Evolutionary conservation across 2,797 vertebrate species (phyloP).

Genomic region (Nannoperca obscura): DNA sequence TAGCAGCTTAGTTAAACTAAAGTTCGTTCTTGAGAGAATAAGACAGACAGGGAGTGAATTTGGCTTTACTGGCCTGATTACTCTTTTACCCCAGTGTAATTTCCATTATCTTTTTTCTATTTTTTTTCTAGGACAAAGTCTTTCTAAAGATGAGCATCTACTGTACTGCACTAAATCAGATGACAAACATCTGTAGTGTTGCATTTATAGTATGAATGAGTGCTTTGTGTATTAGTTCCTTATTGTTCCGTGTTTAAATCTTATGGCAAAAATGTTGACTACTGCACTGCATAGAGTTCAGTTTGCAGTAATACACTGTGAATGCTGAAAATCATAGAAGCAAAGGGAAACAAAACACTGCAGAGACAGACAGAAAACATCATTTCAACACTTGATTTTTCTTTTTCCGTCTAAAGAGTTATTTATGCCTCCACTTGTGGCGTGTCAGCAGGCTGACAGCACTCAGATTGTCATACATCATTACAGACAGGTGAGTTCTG

Average conservation of each 20-base stretch:
- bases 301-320: background rate
- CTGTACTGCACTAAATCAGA: slow-evolving; percentile 2
- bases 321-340: background rate
- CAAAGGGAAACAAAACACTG: background rate
- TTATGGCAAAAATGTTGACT: background rate
- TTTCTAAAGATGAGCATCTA: slow-evolving; percentile 32
- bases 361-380: background rate
- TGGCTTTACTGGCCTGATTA: slow-evolving; percentile 54
- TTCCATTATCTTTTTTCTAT: slow-evolving; percentile 27
- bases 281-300: background rate
- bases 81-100: slow-evolving; percentile 48
- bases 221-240: background rate
- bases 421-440: slow-evolving; percentile 30
- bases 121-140: slow-evolving; percentile 46
- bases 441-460: slow-evolving; percentile 45
- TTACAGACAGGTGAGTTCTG: slow-evolving; percentile 42
- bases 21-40: background rate
- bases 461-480: slow-evolving; percentile 42
- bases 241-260: background rate
- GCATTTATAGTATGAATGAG: background rate
- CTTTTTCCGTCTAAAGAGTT: slow-evolving; percentile 12
- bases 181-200: slow-evolving; percentile 7
- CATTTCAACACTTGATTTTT: slow-evolving; percentile 10
- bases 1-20: background rate
- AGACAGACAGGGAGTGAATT: slow-evolving; percentile 28